Percentiles rank a stretch among this genome's conserved stretches.
These are phyloP conservation scores for Oryzias celebensis DNA, from an alignment of 2,113 vertebrate genomes.

Conservation along the genomic window DNA sequence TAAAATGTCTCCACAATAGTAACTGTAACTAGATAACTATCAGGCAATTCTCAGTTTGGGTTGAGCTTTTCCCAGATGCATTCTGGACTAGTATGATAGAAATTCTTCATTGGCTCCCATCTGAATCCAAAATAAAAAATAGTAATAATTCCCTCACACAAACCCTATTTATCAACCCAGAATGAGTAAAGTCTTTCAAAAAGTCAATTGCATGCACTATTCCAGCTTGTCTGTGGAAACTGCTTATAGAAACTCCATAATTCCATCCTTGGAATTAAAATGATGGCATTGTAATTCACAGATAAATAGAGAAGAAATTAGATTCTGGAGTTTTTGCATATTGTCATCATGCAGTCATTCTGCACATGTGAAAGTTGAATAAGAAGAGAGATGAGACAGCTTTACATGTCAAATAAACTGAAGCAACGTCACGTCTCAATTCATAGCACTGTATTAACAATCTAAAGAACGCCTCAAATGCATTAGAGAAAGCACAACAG, in stretches of 20 bases:
- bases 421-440: constrained; percentile 32
- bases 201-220: constrained; percentile 37
- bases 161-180: too few species aligned
- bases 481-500: constrained; percentile 10
- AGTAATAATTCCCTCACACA: too few species aligned
- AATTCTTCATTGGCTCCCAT: too few species aligned
- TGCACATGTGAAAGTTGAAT: constrained; percentile 47
- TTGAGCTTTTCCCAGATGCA: too few species aligned
- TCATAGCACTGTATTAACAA: constrained; percentile 41
- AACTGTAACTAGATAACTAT: too few species aligned
- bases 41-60: too few species aligned
- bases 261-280: constrained; percentile 72
- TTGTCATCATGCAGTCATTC: constrained; percentile 64
- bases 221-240: constrained; percentile 44
- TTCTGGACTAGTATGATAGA: too few species aligned
- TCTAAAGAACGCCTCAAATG: constrained; percentile 44
- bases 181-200: constrained; percentile 7
- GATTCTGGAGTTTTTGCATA: constrained; percentile 63
- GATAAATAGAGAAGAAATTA: constrained; percentile 68
- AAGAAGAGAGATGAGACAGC: constrained; percentile 47
- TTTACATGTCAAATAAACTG: constrained; percentile 41
- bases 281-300: constrained; percentile 73
- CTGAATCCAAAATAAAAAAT: too few species aligned
- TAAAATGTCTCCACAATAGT: too few species aligned
- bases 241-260: constrained; percentile 70